A percentile compares a stretch with the other conserved stretches of the same genome.
Conservation (phyloP, 2,888 invertebrate genomes). For the Netelia inedita region DNA sequence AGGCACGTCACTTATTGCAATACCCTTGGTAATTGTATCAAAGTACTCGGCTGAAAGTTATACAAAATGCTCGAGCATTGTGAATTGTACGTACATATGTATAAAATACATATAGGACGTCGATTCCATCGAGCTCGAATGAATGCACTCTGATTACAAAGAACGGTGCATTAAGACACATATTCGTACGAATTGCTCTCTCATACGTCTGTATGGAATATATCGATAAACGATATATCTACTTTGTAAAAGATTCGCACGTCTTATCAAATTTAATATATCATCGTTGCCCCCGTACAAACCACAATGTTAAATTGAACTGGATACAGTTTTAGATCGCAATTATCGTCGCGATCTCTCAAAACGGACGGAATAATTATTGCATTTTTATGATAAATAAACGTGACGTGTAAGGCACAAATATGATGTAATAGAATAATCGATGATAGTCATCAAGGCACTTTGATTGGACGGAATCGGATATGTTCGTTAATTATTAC, state of each 20-base stretch:
- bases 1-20: background rate
- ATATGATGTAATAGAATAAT: constrained; percentile 10
- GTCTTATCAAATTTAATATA: constrained; percentile 43
- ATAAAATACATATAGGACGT: too few relatives aligned
- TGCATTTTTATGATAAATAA: background rate
- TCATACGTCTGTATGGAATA: background rate
- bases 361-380: constrained; percentile 5
- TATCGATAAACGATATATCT: constrained; percentile 26
- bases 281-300: constrained; percentile 1
- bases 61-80: background rate
- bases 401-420: background rate
- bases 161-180: too few relatives aligned
- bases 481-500: constrained; percentile 1
- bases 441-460: constrained; percentile 17
- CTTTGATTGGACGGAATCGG: constrained; percentile 25
- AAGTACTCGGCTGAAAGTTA: background rate
- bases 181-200: too few relatives aligned
- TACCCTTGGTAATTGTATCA: background rate
- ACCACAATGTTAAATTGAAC: too few relatives aligned
- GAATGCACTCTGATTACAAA: too few relatives aligned
- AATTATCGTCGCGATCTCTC: background rate
- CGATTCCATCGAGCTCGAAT: too few relatives aligned
- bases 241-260: constrained; percentile 18
- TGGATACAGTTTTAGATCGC: background rate
- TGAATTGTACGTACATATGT: background rate